phyloP scores from a whole-genome alignment of 1,140 invertebrate genomes.

The Drosophila quadrilineata region DNA sequence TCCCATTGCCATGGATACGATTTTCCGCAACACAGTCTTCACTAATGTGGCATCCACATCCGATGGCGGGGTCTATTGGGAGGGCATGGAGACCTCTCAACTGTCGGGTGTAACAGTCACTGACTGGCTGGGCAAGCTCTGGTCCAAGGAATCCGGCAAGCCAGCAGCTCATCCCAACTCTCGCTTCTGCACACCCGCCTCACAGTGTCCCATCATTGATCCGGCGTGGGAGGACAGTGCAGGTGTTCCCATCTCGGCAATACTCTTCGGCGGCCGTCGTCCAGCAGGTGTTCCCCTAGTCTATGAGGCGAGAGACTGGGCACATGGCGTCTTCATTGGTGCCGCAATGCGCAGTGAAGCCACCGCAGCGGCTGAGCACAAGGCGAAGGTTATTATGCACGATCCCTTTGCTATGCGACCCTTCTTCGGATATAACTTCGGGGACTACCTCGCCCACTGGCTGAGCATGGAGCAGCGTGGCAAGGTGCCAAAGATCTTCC shows the following conservation, averaged over 20 bases:
- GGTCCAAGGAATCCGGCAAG: conserved; percentile 84
- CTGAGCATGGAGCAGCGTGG: conserved; percentile 86
- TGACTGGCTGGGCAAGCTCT: conserved; percentile 89
- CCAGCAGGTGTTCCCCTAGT: conserved; percentile 94
- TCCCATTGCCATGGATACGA: conserved; percentile 95
- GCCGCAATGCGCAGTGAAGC: conserved; percentile 95
- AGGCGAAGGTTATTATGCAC: conserved; percentile 94
- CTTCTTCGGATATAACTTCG: conserved; percentile 98
- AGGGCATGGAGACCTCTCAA: conserved; percentile 90
- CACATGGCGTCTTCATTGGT: conserved; percentile 95
- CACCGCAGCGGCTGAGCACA: conserved; percentile 96
- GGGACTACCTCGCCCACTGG: conserved; percentile 95
- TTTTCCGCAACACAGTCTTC: conserved; percentile 94
- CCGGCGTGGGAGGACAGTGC: conserved; percentile 88
- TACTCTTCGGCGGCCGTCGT: conserved; percentile 95
- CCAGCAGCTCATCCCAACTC: conserved; percentile 94
- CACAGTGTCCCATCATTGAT: conserved; percentile 95
- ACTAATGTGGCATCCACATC: conserved; percentile 96
- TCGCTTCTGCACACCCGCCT: conserved; percentile 93
- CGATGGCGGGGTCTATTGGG: conserved; percentile 95
- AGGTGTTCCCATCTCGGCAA: conserved; percentile 94
- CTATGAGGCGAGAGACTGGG: conserved; percentile 93
- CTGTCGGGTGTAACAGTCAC: conserved; percentile 84
- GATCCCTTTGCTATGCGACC: conserved; percentile 98
- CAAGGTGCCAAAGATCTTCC: conserved; percentile 91